Evolutionary conservation across 1,140 invertebrate species (phyloP), one percentile per base, ranked within the genome.

Genomic region (Aphaenogaster ashmeadi): DNA sequence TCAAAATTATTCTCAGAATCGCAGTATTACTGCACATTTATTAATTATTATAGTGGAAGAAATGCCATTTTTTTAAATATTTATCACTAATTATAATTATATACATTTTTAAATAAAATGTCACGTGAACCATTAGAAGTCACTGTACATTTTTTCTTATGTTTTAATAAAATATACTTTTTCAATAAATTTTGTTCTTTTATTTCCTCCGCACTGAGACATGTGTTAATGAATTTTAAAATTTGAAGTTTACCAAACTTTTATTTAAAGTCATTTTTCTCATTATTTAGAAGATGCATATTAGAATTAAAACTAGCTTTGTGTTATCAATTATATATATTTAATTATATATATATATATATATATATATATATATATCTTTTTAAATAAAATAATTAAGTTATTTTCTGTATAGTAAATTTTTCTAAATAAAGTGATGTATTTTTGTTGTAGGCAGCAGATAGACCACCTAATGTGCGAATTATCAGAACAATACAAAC

Each of bases 401-500:
- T 38, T 27, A n/a, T 18, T 9, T 21, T 38, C 2, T n/a, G 13
- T 11, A 1, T 27, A 52, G 3, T 9, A 50, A 38, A 36, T 33
- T 60, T 72, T 60, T 36, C 7, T 54, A 18, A 27, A 27, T 52
- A 80, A 81, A 72, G 60, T 58, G 0, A 60, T 11, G 11, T 84
- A 69, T 88, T 89, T 92, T 87, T 91, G 67, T 89, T 89, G 9
- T 89, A 92, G 91, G 86, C 38, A 33, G 13, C 88, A 74, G 93
- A 94, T 38, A 93, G 92, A 86, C 41, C 80, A 75, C 7, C 90
- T 33, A 75, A 84, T 47, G 74, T 90, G 27, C 92, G 94, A 64
- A 94, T 95, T 62, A 88, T 95, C 3, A 88, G 94, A 38, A 92
- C 94, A 7, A 88, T 94, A 75, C 91, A 92, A 50, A 50, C 84